A percentile compares a stretch with the other conserved stretches of the same genome.
Evolutionary conservation across 1,140 invertebrate species (phyloP).

Genomic region (Bombyx mandarina): DNA sequence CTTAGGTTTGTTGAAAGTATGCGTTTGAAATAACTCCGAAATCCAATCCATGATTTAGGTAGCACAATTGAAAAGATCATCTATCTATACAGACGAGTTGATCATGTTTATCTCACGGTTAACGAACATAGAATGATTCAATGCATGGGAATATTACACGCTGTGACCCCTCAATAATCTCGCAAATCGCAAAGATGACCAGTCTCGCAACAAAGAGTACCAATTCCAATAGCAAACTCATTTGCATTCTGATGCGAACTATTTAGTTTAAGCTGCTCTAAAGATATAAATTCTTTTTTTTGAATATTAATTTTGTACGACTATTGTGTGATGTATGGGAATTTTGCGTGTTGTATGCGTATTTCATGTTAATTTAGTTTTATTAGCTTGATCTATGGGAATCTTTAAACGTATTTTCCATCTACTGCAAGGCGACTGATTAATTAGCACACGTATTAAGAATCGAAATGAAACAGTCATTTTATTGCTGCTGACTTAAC

Average conservation of each 20-base stretch:
- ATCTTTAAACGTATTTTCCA: constrained; percentile 1
- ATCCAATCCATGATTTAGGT: constrained; percentile 52
- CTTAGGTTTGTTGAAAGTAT: constrained; percentile 43
- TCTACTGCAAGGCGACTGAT: not conserved
- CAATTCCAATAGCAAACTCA: not conserved
- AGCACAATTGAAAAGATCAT: constrained; percentile 13
- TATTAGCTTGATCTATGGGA: not conserved
- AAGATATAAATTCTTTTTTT: constrained; percentile 18
- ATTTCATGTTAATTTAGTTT: not conserved
- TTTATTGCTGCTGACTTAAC: no score
- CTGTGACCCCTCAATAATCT: constrained; percentile 56
- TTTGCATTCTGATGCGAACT: constrained; percentile 4
- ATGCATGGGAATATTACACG: constrained; percentile 44
- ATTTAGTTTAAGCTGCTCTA: not conserved
- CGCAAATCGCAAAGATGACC: constrained; percentile 56
- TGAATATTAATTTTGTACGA: constrained; percentile 16
- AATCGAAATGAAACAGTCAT: no score
- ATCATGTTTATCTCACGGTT: constrained; percentile 48
- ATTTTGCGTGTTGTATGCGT: not conserved
- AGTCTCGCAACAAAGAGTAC: constrained; percentile 34
- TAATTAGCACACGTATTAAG: no score
- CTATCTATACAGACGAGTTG: not conserved
- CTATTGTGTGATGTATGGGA: constrained; percentile 9
- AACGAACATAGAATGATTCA: constrained; percentile 45
- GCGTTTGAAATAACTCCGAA: constrained; percentile 52